Conservation (phyloP, 2,113 vertebrate genomes). For the Loxodonta africana region DNA sequence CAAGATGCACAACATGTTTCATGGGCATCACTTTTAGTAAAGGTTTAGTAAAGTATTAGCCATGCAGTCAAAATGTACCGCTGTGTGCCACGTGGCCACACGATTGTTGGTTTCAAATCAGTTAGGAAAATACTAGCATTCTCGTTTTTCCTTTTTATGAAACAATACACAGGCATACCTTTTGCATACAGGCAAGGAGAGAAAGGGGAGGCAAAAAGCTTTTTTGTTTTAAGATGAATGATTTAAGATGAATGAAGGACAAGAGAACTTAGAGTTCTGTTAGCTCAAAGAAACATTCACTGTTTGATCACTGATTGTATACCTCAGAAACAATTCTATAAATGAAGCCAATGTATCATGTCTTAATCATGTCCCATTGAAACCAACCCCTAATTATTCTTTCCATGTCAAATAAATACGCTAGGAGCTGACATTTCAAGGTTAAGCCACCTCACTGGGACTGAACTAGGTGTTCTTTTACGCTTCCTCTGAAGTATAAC, state of each 20-base stretch:
- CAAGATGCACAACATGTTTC: slow-evolving; percentile 72
- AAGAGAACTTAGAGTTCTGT: slow-evolving; percentile 74
- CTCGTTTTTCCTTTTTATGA: slow-evolving; percentile 47
- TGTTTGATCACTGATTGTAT: slow-evolving; percentile 77
- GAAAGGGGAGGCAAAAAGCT: slow-evolving; percentile 22
- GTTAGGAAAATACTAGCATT: slow-evolving; percentile 65
- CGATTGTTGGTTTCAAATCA: slow-evolving; percentile 39
- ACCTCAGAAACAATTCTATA: slow-evolving; percentile 82
- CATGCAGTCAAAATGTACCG: slow-evolving; percentile 65
- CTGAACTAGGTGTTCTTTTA: slow-evolving; percentile 73
- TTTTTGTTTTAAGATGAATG: slow-evolving; percentile 76
- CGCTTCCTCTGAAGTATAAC: slow-evolving; percentile 77
- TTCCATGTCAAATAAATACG: slow-evolving; percentile 66
- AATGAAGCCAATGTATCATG: slow-evolving; percentile 80
- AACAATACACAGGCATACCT: slow-evolving; percentile 42
- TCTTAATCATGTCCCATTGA: slow-evolving; percentile 82
- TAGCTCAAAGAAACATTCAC: slow-evolving; percentile 79
- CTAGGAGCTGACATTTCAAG: slow-evolving; percentile 74
- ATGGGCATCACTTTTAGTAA: slow-evolving; percentile 74
- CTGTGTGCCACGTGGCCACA: slow-evolving; percentile 77
- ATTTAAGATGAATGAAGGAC: slow-evolving; percentile 48
- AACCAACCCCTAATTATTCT: slow-evolving; percentile 79
- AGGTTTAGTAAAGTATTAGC: slow-evolving; percentile 68
- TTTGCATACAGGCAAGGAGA: slow-evolving; percentile 75
- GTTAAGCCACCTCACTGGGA: slow-evolving; percentile 80